A percentile compares a stretch with the other conserved stretches of the same genome.
Evolutionary conservation across 2,888 invertebrate genomes (phyloP).

Genomic region (Drosophila meridionalis): DNA sequence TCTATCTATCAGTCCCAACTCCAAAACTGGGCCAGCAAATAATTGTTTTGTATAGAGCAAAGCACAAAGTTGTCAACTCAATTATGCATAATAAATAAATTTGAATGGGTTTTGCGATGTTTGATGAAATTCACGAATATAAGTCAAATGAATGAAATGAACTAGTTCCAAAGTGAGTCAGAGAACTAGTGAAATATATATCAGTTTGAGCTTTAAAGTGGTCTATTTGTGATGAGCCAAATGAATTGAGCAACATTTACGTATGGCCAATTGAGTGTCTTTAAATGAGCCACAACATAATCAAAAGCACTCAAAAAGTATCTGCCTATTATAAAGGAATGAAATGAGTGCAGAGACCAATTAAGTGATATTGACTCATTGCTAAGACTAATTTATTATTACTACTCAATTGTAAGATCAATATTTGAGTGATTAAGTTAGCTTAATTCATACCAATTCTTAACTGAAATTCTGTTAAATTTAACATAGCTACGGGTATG

Average conservation of each 20-base stretch:
- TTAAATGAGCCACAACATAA: neutral
- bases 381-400: too few species aligned
- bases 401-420: neutral
- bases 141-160: neutral
- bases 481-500: neutral
- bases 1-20: constrained; percentile 58
- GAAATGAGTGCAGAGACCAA: neutral
- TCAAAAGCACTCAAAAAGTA: neutral
- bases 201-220: neutral
- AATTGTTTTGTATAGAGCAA: constrained; percentile 30
- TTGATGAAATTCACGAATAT: neutral
- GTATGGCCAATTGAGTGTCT: neutral
- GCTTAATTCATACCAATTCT: too few species aligned
- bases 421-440: neutral
- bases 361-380: neutral
- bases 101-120: constrained; percentile 10
- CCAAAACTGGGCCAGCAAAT: constrained; percentile 34
- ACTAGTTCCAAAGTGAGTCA: neutral
- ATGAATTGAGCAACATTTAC: neutral
- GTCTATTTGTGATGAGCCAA: neutral
- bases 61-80: constrained; percentile 9
- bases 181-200: neutral
- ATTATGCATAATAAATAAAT: constrained; percentile 31
- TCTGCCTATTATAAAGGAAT: too few species aligned
- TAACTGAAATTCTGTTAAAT: neutral